Evolutionary conservation across 2,113 vertebrate genomes (phyloP).

Genomic region (Buteo buteo): DNA sequence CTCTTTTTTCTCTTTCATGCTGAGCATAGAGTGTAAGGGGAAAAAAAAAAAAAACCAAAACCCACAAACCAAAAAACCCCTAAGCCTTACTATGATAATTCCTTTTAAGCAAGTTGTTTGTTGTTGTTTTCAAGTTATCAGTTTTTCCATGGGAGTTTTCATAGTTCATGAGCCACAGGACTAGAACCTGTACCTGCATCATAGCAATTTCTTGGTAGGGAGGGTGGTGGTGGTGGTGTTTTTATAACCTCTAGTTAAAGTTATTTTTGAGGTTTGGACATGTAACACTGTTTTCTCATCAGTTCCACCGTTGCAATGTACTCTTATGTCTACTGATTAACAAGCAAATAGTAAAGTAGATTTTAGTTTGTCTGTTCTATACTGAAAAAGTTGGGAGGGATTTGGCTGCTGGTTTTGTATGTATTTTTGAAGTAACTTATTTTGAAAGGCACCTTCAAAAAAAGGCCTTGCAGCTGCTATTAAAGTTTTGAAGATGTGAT

Average conservation of each 20-base stretch:
- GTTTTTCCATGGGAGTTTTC: neutral
- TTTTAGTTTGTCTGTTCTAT: neutral
- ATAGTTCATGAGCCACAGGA: neutral
- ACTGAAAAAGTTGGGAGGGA: neutral
- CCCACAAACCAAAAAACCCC: accelerated
- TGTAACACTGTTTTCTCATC: neutral
- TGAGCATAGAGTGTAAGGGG: neutral
- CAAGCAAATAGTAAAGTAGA: neutral
- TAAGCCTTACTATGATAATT: neutral
- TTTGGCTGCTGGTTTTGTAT: neutral
- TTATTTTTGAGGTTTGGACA: neutral
- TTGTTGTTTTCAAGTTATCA: neutral
- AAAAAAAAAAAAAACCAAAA: neutral
- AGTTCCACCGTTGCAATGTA: neutral
- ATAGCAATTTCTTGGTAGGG: accelerated
- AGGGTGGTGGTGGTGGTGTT: neutral
- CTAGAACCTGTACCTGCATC: neutral
- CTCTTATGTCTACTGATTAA: neutral
- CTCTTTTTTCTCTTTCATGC: neutral
- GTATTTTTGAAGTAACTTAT: neutral
- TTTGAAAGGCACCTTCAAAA: neutral
- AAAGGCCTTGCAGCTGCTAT: neutral
- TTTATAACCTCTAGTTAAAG: neutral
- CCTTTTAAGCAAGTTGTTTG: neutral
- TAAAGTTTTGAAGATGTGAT: neutral